Percentiles rank a stretch among this genome's conserved stretches.
Conservation (phyloP, 37 sponge, comb jelly and placozoan species). For the Oopsacas minuta region DNA sequence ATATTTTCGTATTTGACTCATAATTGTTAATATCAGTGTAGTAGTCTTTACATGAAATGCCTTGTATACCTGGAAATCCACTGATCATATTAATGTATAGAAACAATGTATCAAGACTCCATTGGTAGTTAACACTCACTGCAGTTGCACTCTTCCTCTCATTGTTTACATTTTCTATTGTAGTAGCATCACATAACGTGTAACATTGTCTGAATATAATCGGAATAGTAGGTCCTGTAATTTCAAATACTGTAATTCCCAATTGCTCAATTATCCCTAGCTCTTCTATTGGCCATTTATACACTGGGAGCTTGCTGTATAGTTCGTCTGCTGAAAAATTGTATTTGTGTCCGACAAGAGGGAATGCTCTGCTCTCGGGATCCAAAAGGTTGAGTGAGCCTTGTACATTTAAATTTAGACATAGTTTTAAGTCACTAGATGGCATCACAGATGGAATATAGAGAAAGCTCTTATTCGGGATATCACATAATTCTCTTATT, state of each 20-base stretch:
- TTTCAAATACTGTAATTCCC: background rate
- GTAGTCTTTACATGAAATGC: background rate
- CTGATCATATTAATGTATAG: background rate
- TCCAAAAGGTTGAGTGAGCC: background rate
- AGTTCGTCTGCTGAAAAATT: background rate
- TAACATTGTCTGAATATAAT: constrained; percentile 3
- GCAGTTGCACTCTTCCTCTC: background rate
- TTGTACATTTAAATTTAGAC: background rate
- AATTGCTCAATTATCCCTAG: constrained; percentile 1
- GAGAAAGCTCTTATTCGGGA: background rate
- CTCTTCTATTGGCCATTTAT: background rate
- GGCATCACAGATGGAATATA: constrained; percentile 11
- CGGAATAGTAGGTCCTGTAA: background rate
- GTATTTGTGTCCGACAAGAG: background rate
- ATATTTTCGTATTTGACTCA: background rate
- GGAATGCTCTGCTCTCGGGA: background rate
- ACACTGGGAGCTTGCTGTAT: background rate
- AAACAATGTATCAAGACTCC: background rate
- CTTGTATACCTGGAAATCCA: background rate
- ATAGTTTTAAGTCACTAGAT: background rate
- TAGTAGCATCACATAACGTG: background rate
- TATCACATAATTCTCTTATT: background rate
- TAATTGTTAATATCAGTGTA: background rate
- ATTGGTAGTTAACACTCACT: constrained; percentile 1
- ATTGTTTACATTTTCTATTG: background rate